These are phyloP conservation scores for Coptodon bakossiorum DNA, from an alignment of 2,113 vertebrate species.

Conservation along the genomic window DNA sequence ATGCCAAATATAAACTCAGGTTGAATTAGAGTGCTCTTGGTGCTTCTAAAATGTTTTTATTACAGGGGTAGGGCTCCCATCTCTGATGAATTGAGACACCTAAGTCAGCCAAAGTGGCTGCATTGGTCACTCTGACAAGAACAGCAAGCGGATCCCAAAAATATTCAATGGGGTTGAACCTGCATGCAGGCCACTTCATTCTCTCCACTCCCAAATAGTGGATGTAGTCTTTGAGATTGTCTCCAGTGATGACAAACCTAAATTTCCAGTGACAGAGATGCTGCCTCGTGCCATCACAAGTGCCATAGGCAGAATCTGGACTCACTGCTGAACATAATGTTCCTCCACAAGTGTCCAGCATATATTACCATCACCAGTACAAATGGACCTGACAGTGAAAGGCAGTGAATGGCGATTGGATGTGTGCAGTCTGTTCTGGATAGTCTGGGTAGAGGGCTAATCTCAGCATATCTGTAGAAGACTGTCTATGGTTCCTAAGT, in stretches of 20 bases:
- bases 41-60: background rate
- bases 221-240: background rate
- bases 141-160: background rate
- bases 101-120: no score
- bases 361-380: background rate
- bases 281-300: background rate
- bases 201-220: background rate
- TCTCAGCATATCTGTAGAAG: background rate
- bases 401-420: background rate
- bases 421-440: background rate
- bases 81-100: background rate
- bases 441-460: background rate
- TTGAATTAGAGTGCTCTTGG: background rate
- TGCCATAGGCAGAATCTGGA: background rate
- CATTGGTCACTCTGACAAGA: background rate
- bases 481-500: background rate
- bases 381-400: background rate
- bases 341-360: background rate
- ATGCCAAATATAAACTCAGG: background rate
- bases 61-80: background rate
- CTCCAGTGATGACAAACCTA: background rate
- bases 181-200: background rate
- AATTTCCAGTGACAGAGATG: background rate
- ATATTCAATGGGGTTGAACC: background rate
- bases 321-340: background rate